Conservation (phyloP, 1,140 invertebrate species). For the Drosophila equinoxialis region DNA sequence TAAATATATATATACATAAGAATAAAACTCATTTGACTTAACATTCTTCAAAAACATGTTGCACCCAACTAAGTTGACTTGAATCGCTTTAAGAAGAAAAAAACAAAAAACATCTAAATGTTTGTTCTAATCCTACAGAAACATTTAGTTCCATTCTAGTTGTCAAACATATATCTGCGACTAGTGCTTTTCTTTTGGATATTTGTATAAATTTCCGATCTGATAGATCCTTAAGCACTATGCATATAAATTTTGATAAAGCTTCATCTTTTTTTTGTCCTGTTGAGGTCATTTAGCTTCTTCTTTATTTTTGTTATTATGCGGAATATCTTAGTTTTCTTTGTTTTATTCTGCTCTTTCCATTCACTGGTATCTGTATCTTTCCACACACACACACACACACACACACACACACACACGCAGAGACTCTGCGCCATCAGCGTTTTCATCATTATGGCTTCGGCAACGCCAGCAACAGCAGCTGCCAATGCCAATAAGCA, state of each 20-base stretch:
- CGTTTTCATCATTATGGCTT: conserved; percentile 67
- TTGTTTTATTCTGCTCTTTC: neutral
- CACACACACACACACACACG: conserved; percentile 8
- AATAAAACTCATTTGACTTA: conserved; percentile 1
- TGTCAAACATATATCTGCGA: no score
- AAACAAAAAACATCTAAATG: no score
- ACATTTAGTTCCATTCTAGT: no score
- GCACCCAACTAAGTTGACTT: neutral
- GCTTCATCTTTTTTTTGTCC: no score
- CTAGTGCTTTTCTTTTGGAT: no score
- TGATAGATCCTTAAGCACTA: neutral
- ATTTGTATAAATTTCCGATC: no score
- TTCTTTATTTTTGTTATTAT: neutral
- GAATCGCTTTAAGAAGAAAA: neutral
- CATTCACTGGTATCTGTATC: conserved; percentile 22
- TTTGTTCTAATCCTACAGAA: no score
- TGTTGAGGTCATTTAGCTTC: neutral
- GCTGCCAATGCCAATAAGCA: conserved; percentile 78
- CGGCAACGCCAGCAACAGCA: conserved; percentile 52
- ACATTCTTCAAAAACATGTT: neutral
- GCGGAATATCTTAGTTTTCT: neutral
- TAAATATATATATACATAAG: neutral
- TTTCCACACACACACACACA: conserved; percentile 23
- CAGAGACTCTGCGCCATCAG: conserved; percentile 58
- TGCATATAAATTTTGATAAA: neutral